phyloP scores from a whole-genome alignment of 2,113 vertebrate species.

The Ammospiza nelsoni region DNA sequence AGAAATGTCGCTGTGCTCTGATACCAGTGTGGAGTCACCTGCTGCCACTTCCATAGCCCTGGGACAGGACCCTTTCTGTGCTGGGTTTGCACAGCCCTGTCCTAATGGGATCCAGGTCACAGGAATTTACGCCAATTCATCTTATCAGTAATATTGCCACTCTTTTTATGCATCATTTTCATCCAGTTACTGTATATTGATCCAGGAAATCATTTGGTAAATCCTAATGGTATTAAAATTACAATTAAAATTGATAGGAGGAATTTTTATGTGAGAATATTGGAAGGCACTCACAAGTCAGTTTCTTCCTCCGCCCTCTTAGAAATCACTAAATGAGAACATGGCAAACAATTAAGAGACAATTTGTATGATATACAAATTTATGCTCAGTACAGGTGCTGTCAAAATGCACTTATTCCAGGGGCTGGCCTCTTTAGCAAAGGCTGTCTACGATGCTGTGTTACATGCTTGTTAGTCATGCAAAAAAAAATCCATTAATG shows the following conservation, averaged over 20 bases:
- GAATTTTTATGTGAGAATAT: background rate
- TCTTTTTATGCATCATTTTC: background rate
- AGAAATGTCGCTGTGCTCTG: background rate
- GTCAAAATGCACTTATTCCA: background rate
- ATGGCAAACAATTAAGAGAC: background rate
- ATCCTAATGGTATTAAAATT: background rate
- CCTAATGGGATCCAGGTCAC: background rate
- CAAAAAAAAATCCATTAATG: background rate
- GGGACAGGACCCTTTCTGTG: background rate
- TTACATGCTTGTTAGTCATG: background rate
- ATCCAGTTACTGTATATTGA: background rate
- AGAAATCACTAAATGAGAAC: background rate
- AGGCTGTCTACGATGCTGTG: background rate
- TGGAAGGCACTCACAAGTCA: background rate
- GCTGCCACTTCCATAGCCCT: background rate
- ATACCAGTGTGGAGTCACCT: background rate
- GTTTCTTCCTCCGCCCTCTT: background rate
- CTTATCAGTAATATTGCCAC: background rate
- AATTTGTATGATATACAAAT: background rate
- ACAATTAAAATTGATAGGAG: background rate
- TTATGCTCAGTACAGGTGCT: background rate
- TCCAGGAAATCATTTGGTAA: background rate
- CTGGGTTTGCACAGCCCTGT: background rate
- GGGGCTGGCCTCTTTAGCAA: background rate
- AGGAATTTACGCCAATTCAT: background rate